These are phyloP conservation scores for Dicaeum eximium DNA, from an alignment of 2,113 vertebrate species.

Conservation along the genomic window DNA sequence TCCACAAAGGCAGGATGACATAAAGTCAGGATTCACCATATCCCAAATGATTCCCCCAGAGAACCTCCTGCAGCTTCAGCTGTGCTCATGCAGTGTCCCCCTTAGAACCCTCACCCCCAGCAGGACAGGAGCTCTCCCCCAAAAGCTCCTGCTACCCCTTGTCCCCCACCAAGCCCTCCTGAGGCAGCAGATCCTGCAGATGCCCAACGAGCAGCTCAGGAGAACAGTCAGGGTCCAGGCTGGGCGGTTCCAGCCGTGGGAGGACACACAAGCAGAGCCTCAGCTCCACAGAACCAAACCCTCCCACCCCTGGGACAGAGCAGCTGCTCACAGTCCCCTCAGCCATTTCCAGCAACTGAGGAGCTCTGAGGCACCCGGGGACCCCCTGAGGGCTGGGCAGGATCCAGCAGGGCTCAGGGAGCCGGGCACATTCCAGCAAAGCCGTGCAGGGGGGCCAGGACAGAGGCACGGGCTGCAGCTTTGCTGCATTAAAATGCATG, in stretches of 20 bases:
- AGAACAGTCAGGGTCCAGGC: background rate
- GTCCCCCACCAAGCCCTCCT: background rate
- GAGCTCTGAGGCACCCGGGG: background rate
- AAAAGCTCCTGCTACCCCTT: background rate
- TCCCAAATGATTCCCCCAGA: accelerated
- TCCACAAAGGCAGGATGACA: background rate
- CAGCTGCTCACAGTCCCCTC: background rate
- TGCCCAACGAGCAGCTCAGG: accelerated
- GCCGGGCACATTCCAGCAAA: background rate
- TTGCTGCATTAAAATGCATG: constrained; percentile 55
- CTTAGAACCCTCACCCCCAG: background rate
- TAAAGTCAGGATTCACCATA: background rate
- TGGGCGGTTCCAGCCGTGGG: accelerated
- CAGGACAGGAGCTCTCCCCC: background rate
- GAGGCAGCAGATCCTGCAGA: background rate
- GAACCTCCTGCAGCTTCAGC: background rate
- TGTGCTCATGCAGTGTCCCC: background rate
- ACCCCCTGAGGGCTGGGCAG: background rate
- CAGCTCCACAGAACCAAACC: too few relatives aligned
- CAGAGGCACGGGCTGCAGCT: background rate
- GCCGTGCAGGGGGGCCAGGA: background rate
- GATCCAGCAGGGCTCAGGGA: accelerated
- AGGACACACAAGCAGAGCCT: background rate
- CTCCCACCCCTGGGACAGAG: background rate
- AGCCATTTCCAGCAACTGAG: background rate